phyloP scores from a whole-genome alignment of 2,113 vertebrate genomes.

The Melanostigma gelatinosum region DNA sequence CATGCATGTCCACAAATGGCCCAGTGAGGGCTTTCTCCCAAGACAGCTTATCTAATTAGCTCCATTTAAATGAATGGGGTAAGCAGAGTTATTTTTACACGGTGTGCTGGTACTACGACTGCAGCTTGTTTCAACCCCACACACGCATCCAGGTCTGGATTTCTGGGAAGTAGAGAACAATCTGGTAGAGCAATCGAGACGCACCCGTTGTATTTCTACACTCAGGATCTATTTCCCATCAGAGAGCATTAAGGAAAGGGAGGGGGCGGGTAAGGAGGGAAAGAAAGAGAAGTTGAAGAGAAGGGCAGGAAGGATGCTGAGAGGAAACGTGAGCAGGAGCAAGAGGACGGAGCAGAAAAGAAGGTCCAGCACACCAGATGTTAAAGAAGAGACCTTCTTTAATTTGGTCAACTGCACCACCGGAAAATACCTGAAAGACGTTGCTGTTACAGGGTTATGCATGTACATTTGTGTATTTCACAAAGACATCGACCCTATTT shows the following conservation, averaged over 20 bases:
- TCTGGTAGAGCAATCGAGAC: not conserved
- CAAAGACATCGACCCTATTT: not conserved
- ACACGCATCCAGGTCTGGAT: not conserved
- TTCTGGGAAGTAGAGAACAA: not conserved
- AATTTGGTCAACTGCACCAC: not conserved
- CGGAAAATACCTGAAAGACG: not conserved
- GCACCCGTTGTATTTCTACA: not conserved
- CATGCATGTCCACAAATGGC: conserved; percentile 35
- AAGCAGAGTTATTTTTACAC: conserved; percentile 52
- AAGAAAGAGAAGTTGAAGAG: not conserved
- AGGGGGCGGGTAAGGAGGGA: not conserved
- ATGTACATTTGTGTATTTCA: not conserved
- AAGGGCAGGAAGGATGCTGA: no score
- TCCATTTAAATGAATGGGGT: conserved; percentile 69
- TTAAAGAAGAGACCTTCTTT: not conserved
- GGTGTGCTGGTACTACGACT: conserved; percentile 49
- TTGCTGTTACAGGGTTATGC: not conserved
- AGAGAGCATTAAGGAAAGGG: not conserved
- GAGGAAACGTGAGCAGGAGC: not conserved
- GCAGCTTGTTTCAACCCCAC: conserved; percentile 35
- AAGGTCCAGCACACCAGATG: not conserved
- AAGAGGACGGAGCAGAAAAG: not conserved
- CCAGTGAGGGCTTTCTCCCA: conserved; percentile 49
- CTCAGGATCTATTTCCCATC: not conserved
- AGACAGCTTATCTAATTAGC: conserved; percentile 68